Evolutionary conservation across 2,113 vertebrate species (phyloP).

Genomic region (Psammodynastes pulverulentus): DNA sequence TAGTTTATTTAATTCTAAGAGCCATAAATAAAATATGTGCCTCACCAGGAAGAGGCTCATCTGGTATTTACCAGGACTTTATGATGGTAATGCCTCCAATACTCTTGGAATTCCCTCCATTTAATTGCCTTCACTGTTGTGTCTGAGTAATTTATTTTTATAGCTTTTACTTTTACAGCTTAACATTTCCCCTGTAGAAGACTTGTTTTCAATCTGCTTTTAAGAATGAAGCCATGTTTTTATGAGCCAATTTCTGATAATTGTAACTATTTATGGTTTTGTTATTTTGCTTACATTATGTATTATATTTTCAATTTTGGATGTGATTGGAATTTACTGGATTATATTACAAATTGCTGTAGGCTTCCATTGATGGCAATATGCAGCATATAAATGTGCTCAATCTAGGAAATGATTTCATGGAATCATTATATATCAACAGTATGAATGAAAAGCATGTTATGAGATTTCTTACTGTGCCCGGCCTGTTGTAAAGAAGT

Average conservation of each 20-base stretch:
- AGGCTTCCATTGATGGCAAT: neutral
- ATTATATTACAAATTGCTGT: neutral
- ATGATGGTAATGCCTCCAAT: neutral
- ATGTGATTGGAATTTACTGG: neutral
- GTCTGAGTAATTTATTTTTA: neutral
- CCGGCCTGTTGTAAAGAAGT: conserved; percentile 91
- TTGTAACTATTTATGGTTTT: neutral
- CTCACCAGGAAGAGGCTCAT: neutral
- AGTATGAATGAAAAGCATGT: neutral
- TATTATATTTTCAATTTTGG: neutral
- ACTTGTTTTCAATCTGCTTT: neutral
- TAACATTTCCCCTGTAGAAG: neutral
- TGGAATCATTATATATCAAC: neutral
- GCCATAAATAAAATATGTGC: neutral
- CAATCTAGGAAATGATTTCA: neutral
- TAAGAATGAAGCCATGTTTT: neutral
- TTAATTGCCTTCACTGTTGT: neutral
- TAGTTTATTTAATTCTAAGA: neutral
- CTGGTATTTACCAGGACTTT: neutral
- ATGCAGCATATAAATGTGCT: neutral
- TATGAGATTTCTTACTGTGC: conserved; percentile 79
- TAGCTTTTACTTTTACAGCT: neutral
- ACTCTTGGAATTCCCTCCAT: neutral
- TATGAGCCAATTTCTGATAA: neutral
- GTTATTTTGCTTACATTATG: neutral